phyloP scores from a whole-genome alignment of 2,888 invertebrate species.

The Parnassius smintheus region DNA sequence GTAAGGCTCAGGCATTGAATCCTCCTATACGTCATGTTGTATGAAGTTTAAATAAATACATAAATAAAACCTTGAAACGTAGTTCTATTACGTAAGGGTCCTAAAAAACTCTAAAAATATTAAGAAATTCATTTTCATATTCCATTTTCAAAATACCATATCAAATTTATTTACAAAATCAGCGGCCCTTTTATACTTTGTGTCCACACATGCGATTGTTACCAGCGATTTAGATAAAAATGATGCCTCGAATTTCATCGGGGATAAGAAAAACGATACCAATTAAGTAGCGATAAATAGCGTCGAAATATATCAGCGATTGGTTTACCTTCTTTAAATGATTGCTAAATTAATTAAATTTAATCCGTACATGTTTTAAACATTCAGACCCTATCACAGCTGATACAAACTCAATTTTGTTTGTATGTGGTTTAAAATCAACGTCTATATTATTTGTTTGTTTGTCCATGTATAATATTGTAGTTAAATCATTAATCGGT shows the following conservation, averaged over 20 bases:
- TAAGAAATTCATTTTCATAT: too few relatives aligned
- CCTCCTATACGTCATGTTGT: too few relatives aligned
- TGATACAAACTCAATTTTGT: constrained; percentile 1
- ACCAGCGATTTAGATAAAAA: constrained; percentile 51
- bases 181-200: constrained; percentile 31
- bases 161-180: constrained; percentile 5
- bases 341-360: too few relatives aligned
- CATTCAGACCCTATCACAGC: constrained; percentile 14
- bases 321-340: too few relatives aligned
- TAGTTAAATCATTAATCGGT: too few relatives aligned
- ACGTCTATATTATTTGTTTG: background rate
- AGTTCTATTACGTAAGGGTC: background rate
- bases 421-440: constrained; percentile 12
- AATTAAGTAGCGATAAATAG: constrained; percentile 23
- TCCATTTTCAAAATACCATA: constrained; percentile 3
- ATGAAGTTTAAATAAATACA: too few relatives aligned
- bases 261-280: constrained; percentile 60
- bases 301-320: too few relatives aligned
- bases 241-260: constrained; percentile 53
- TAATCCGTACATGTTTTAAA: constrained; percentile 9
- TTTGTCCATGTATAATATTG: too few relatives aligned
- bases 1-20: too few relatives aligned
- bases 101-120: background rate
- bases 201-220: constrained; percentile 50
- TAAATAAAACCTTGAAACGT: background rate